Conservation (phyloP, 1,140 invertebrate genomes). For the Panagrolaimus sp. region DNA sequence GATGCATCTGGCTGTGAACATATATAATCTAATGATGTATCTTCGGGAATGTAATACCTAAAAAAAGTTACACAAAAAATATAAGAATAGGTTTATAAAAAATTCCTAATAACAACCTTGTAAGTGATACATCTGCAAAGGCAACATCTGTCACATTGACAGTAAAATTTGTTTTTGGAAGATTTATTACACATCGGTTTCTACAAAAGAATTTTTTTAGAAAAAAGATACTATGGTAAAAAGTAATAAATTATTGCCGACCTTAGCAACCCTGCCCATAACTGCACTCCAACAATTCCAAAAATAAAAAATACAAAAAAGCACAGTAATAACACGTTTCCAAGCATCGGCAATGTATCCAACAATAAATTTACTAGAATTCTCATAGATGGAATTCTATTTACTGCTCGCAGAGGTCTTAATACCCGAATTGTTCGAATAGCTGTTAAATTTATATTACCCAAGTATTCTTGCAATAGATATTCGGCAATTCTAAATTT, state of each 20-base stretch:
- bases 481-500: conserved; percentile 79
- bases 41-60: conserved; percentile 63
- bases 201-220: conserved; percentile 20
- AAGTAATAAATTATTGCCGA: conserved; percentile 8
- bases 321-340: conserved; percentile 92
- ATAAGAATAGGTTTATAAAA: too few species aligned
- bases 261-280: conserved; percentile 84
- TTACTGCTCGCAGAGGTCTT: conserved; percentile 89
- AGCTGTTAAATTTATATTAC: conserved; percentile 94
- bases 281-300: conserved; percentile 95
- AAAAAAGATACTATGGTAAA: background rate
- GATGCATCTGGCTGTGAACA: conserved; percentile 85
- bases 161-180: conserved; percentile 46
- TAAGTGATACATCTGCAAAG: conserved; percentile 51
- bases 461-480: conserved; percentile 74
- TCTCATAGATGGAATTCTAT: conserved; percentile 96
- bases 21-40: conserved; percentile 89
- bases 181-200: conserved; percentile 58
- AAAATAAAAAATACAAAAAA: conserved; percentile 99
- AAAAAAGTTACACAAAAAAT: conserved; percentile 24
- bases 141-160: conserved; percentile 37
- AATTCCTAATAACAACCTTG: conserved; percentile 40
- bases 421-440: conserved; percentile 94
- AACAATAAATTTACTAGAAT: conserved; percentile 69
- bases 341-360: conserved; percentile 96